Base-by-base conservation (phyloP, 2,888 invertebrate species). In the Eupeodes luniger region DNA sequence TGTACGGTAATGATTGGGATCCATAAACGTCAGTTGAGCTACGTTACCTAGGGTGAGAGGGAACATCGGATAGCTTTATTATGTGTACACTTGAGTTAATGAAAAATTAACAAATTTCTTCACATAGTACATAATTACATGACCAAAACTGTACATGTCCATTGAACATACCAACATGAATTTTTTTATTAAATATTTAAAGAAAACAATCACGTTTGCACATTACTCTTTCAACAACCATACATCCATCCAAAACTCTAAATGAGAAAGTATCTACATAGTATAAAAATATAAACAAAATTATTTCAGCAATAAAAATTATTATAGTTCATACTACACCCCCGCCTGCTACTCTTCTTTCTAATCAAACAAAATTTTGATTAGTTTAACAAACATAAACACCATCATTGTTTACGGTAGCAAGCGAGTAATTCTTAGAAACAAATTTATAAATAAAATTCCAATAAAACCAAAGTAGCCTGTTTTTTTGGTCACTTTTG, bases 371-470 rank as follows among this genome's bases (percentile, higher is more conserved):
- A 51, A 36, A 70, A 49, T 14, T 51, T 19, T 11, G 55, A 16
- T 55, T 40, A 9, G 4, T 19, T 10, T 27, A 55, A 72, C 34
- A 62, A 66, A 62, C 75, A 76, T 76, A 75, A 85, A 80, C 80
- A 85, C 64, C 64, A 80, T 44, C 80, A 51, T 51, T 85, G 75
- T 85, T 85, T 85, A 80, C 64, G 80, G 27, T 27, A 27, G 62
- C 57, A 76, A 5, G 14, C 66, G 14, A 57, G 64, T 51, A 62
- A 69, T 85, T 85, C 51, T 49, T 57, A 69, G 36, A 55, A 34
- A 80, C 76, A 76, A 40, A 40, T 40, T 44, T 64, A 49, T 69
- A 69, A 62, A 70, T 79, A 62, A 75, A 62, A 70, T 79, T 70
- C 85, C 69, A 40, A 70, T 76, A 64, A 55, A 80, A 80, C 44